phyloP scores from a whole-genome alignment of 1,140 invertebrate species.

The Schmidtea mediterranea region DNA sequence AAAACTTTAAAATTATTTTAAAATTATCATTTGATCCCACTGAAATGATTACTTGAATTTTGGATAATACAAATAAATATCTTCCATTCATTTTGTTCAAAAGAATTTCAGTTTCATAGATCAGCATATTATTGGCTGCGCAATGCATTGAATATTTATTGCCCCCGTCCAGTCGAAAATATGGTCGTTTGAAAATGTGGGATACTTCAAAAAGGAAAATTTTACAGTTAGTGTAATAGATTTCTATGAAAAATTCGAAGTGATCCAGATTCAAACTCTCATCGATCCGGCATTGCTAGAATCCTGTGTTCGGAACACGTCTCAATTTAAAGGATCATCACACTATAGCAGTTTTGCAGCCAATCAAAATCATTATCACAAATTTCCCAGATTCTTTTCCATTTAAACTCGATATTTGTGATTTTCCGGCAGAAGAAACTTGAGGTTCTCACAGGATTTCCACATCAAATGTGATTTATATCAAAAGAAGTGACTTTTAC shows the following conservation, averaged over 20 bases:
- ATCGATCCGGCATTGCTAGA: conserved; percentile 76
- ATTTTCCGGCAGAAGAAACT: conserved; percentile 61
- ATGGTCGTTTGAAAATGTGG: conserved; percentile 72
- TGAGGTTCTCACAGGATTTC: conserved; percentile 42
- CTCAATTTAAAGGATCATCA: conserved; percentile 63
- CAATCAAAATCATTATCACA: conserved; percentile 58
- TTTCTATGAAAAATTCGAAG: conserved; percentile 72
- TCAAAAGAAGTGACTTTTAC: conserved; percentile 34
- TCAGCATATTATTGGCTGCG: conserved; percentile 98
- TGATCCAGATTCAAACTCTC: conserved; percentile 66
- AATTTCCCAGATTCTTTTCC: conserved; percentile 40
- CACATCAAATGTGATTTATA: conserved; percentile 49
- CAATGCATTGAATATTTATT: conserved; percentile 78
- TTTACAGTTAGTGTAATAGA: conserved; percentile 69
- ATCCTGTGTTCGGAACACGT: conserved; percentile 57
- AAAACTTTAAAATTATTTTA: too few relatives aligned
- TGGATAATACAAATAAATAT: too few relatives aligned
- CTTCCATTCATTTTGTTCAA: conserved; percentile 90
- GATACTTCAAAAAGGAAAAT: conserved; percentile 97
- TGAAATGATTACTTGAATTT: too few relatives aligned
- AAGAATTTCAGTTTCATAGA: conserved; percentile 78
- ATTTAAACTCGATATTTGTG: conserved; percentile 36
- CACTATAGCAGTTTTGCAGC: conserved; percentile 70
- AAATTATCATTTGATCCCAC: too few relatives aligned
- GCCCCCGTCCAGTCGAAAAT: conserved; percentile 99